Evolutionary conservation across 2,888 invertebrate species (phyloP).

Genomic region (Lasioglossum calceatum): DNA sequence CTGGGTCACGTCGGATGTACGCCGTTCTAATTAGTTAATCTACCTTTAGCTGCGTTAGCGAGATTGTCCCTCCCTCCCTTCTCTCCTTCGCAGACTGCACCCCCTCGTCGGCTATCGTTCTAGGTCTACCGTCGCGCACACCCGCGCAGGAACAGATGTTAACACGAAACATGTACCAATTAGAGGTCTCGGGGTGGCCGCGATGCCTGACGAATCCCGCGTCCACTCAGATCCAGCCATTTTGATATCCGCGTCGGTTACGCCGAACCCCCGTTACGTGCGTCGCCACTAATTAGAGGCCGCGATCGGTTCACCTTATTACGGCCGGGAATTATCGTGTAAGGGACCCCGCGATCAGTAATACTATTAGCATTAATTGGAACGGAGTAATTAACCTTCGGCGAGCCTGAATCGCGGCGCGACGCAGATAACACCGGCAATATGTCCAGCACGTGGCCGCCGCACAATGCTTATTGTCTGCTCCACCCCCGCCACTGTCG

Average conservation of each 20-base stretch:
- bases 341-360: conserved; percentile 50
- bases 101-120: not conserved
- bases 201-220: conserved; percentile 27
- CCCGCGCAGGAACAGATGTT: conserved; percentile 52
- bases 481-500: not conserved
- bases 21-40: conserved; percentile 76
- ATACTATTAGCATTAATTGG: conserved; percentile 61
- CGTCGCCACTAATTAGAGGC: conserved; percentile 46
- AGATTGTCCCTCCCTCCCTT: conserved; percentile 16
- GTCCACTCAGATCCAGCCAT: conserved; percentile 11
- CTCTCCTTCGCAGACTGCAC: not conserved
- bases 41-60: conserved; percentile 57
- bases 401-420: conserved; percentile 19
- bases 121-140: conserved; percentile 1
- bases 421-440: conserved; percentile 39
- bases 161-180: conserved; percentile 61
- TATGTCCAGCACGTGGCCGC: conserved; percentile 8
- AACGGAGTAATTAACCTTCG: conserved; percentile 57
- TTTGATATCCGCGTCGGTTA: conserved; percentile 26
- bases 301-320: conserved; percentile 57
- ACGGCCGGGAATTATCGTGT: conserved; percentile 45
- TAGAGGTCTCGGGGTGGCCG: conserved; percentile 21
- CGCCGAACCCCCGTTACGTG: conserved; percentile 37
- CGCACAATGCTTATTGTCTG: conserved; percentile 6
- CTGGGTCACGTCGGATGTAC: conserved; percentile 68